A percentile compares a stretch with the other conserved stretches of the same genome.
These are phyloP conservation scores for Aotus griseimembra DNA, from an alignment of 2,797 vertebrate species.

Conservation along the genomic window DNA sequence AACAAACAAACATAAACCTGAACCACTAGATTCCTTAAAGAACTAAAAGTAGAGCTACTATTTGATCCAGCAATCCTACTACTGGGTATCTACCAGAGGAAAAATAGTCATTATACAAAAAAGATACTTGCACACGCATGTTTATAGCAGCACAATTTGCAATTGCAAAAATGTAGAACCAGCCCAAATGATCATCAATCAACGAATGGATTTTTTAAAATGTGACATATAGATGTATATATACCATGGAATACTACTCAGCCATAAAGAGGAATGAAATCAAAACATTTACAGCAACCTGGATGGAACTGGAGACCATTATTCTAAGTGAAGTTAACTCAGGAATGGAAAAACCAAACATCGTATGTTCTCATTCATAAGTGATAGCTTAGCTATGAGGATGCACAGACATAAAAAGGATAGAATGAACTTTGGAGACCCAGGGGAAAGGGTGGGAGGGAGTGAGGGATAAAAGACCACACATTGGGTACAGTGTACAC, in stretches of 20 bases:
- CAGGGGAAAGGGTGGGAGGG: not conserved
- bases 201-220: not conserved
- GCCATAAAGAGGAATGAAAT: not conserved
- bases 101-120: not conserved
- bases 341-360: not conserved
- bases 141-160: not conserved
- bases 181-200: not conserved
- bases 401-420: not conserved
- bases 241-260: not conserved
- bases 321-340: not conserved
- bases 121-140: not conserved
- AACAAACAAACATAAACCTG: no score
- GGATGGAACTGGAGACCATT: not conserved
- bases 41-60: no score
- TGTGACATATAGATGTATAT: no score
- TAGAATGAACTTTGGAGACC: not conserved
- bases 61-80: no score
- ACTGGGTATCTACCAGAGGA: not conserved
- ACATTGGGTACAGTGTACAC: not conserved
- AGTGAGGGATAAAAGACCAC: not conserved
- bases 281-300: not conserved
- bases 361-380: not conserved
- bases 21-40: no score
- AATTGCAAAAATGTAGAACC: not conserved
- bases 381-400: not conserved